Base-by-base conservation (phyloP, 2,113 vertebrate genomes). In the Eubucco bourcierii region DNA sequence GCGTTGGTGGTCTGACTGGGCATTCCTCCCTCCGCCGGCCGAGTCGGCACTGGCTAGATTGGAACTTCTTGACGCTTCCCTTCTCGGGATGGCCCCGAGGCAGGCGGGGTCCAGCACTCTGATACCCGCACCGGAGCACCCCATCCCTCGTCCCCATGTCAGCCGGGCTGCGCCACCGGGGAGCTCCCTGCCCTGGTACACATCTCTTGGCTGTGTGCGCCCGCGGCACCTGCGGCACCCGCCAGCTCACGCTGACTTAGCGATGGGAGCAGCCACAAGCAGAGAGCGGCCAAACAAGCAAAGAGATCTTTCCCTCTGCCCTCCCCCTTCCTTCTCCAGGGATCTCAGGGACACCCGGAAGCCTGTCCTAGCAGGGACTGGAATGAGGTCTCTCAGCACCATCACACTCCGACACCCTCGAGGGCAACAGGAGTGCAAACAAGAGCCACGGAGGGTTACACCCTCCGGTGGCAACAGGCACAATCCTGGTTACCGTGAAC, bases 1-100 rank as follows among this genome's bases (percentile, higher is more conserved):
- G 21, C 82, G 95, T 95, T 97, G 96, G 96, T 97, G 96, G 96
- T 97, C 96, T 28, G 64, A 78, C 61, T 72, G 87, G 20, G 44
- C 87, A 66, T 87, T 94, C 89, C 89, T 84, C 33, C 37, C 85
- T 87, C 60, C 31, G 18, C 61, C 19, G 75, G 59, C 67, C 23
- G 5, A 29, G 75, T 11, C 44, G 58, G 34, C 65, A 58, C 53
- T 46, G 50, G 31, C 15, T 28, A 71, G 41, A 9, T 23, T 53
- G 63, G 70, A 46, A 23, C 29, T 58, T 88, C 86, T 68, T 86
- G 90, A 76, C 84, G 10, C 80, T 88, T 83, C 56, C 41, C 34
- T 90, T 7, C 23, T 12, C 29, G 50, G 59, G 67, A 52, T 14
- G 44, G 29, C 24, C n/a, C 25, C 60, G 56, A 46, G 27, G 20